These are phyloP conservation scores for Drosophila sturtevanti DNA, from an alignment of 1,140 invertebrate species.

Conservation along the genomic window DNA sequence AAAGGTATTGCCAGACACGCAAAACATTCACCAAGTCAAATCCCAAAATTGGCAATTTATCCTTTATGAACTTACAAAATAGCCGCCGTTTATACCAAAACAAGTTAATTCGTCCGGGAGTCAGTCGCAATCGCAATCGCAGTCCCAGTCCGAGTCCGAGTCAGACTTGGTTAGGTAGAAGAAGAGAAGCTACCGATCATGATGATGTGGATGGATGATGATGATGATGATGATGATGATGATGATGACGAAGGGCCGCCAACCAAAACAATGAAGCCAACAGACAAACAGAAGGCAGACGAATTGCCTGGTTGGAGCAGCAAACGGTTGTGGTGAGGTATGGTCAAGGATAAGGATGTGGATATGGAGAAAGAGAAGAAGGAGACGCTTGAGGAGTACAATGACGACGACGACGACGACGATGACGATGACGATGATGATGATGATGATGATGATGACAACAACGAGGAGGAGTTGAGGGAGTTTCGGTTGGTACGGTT, in stretches of 20 bases:
- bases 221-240: slow-evolving; percentile 68
- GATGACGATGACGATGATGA: slow-evolving; percentile 6
- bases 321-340: not conserved
- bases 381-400: not conserved
- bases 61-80: slow-evolving; percentile 82
- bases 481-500: too few species aligned
- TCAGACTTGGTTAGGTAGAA: slow-evolving; percentile 1
- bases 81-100: slow-evolving; percentile 82
- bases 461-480: slow-evolving; percentile 11
- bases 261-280: slow-evolving; percentile 76
- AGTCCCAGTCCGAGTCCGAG: slow-evolving; percentile 20
- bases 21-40: slow-evolving; percentile 78
- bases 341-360: slow-evolving; percentile 2
- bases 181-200: slow-evolving; percentile 4
- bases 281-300: slow-evolving; percentile 47
- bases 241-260: slow-evolving; percentile 80
- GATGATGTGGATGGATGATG: slow-evolving; percentile 15
- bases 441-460: not conserved
- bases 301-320: slow-evolving; percentile 28
- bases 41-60: slow-evolving; percentile 82
- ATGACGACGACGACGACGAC: slow-evolving; percentile 5
- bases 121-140: slow-evolving; percentile 36
- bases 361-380: not conserved
- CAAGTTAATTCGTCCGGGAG: slow-evolving; percentile 79
- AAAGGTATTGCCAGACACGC: slow-evolving; percentile 54